Evolutionary conservation across 1,140 invertebrate species (phyloP).

Genomic region (Panagrolaimus sp.): DNA sequence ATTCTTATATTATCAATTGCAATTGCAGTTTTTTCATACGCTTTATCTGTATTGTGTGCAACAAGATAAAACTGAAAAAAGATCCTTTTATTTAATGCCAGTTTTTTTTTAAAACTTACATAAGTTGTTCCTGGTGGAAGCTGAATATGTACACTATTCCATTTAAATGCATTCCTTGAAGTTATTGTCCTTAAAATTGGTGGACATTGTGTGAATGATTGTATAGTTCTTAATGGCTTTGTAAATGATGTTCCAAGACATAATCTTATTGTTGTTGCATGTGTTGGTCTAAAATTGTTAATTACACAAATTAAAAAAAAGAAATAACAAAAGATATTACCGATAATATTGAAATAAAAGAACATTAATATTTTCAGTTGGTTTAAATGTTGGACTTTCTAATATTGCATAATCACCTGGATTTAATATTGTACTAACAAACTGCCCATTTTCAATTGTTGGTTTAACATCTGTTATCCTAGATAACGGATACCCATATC

Average conservation of each 20-base stretch:
- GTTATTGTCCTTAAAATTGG: slow-evolving; percentile 56
- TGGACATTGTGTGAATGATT: slow-evolving; percentile 52
- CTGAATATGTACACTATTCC: slow-evolving; percentile 57
- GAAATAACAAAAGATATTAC: slow-evolving; percentile 18
- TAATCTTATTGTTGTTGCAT: slow-evolving; percentile 52
- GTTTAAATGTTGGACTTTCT: slow-evolving; percentile 53
- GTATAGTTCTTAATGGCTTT: slow-evolving; percentile 50
- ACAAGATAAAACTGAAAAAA: slow-evolving; percentile 52
- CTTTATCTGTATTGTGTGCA: slow-evolving; percentile 50
- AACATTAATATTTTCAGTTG: slow-evolving; percentile 51
- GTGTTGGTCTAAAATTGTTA: slow-evolving; percentile 41
- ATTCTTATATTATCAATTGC: slow-evolving; percentile 57
- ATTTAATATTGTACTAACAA: slow-evolving; percentile 51
- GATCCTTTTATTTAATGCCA: background rate
- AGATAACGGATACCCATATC: slow-evolving; percentile 41
- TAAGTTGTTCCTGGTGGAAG: slow-evolving; percentile 55
- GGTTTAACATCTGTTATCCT: slow-evolving; percentile 39
- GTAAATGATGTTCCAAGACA: slow-evolving; percentile 49
- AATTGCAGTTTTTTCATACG: slow-evolving; percentile 48
- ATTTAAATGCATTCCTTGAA: slow-evolving; percentile 56
- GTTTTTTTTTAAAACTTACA: slow-evolving; percentile 25
- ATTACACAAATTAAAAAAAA: background rate
- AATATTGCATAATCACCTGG: slow-evolving; percentile 57
- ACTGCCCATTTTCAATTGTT: slow-evolving; percentile 39
- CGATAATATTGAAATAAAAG: slow-evolving; percentile 55